Evolutionary conservation across 2,888 invertebrate species (phyloP).

Genomic region (Oscheius sp.): DNA sequence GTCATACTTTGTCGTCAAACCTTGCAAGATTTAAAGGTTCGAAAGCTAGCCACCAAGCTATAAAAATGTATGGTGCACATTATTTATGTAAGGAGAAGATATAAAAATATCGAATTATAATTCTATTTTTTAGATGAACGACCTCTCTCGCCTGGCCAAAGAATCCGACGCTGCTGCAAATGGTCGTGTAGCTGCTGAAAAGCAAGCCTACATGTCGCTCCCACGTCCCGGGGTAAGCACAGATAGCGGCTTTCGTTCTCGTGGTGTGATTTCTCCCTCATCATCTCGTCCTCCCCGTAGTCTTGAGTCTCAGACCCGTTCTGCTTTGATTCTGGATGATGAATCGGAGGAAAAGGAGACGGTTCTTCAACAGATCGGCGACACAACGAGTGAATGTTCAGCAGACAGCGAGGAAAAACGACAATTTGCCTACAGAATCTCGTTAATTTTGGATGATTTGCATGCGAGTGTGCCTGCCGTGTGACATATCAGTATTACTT

Average conservation of each 20-base stretch:
- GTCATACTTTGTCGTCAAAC: too few relatives aligned
- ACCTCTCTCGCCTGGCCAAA: conserved; percentile 77
- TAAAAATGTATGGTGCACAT: neutral
- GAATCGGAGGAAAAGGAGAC: neutral
- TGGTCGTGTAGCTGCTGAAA: conserved; percentile 74
- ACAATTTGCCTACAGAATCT: conserved; percentile 64
- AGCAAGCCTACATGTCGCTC: conserved; percentile 88
- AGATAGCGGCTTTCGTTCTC: conserved; percentile 10
- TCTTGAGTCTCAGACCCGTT: conserved; percentile 34
- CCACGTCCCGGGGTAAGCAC: conserved; percentile 87
- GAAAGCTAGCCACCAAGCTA: neutral
- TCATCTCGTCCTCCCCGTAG: conserved; percentile 25
- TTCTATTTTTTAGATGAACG: conserved; percentile 66
- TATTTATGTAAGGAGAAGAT: neutral
- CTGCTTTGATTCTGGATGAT: conserved; percentile 18
- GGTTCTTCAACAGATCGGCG: conserved; percentile 29
- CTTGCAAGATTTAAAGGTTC: too few relatives aligned
- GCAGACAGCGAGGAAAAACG: conserved; percentile 41
- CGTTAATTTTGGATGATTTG: conserved; percentile 64
- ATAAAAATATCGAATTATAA: neutral
- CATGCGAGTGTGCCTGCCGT: conserved; percentile 35
- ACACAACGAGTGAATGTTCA: conserved; percentile 31
- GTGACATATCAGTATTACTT: neutral
- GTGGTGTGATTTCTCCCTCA: conserved; percentile 10
- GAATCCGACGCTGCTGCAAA: conserved; percentile 69